Base-by-base conservation (phyloP, 2,797 vertebrate genomes). In the Hipposideros larvatus region DNA sequence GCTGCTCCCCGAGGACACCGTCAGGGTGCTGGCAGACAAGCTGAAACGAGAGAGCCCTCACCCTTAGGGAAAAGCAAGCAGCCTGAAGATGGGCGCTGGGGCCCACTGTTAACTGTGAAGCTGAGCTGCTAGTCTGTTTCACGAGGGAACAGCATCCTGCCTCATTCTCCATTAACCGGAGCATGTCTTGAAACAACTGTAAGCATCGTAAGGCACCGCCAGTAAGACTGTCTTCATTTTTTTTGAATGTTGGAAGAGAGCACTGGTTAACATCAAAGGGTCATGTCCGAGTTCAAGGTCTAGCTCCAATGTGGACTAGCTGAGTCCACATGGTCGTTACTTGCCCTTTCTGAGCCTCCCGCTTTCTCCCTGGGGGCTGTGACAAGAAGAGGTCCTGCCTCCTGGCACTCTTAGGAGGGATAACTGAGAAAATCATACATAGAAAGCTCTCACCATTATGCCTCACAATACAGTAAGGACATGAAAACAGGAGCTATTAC, bases 1-100 rank as follows among this genome's bases (percentile, higher is more conserved):
- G 96, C 99, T 99, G 98, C 99, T 99, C 97, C 99, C 99, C 92
- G 99, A 99, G 24, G 99, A 99, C 98, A 99, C 98, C 0, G 99
- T 99, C 97, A 99, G 99, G 63, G 99, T 99, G 97, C 99, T 99
- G 97, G 99, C 99, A 0, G 99, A 99, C 96, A 99, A 98, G 98
- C 99, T 99, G 97, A 0, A 75, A 96, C 1, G 88, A 6, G 84
- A 98, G 89, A 95, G 65, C 5, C 65, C 55, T 10, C 24, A 1
- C 5, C 13, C 63, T 94, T 21, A 92, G 75, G 59, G 48, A 51
- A 24, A 9, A 53, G 66, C 53, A 55, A 19, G 48, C 28, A 26
- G 48, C 80, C 34, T 10, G 4, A 24, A 55, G 70, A 5, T 24
- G 13, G 1, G 10, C 4, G 13, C 83, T 48, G 24, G 26, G 51